phyloP scores from a whole-genome alignment of 2,888 invertebrate species.

The Subacronicta megacephala region DNA sequence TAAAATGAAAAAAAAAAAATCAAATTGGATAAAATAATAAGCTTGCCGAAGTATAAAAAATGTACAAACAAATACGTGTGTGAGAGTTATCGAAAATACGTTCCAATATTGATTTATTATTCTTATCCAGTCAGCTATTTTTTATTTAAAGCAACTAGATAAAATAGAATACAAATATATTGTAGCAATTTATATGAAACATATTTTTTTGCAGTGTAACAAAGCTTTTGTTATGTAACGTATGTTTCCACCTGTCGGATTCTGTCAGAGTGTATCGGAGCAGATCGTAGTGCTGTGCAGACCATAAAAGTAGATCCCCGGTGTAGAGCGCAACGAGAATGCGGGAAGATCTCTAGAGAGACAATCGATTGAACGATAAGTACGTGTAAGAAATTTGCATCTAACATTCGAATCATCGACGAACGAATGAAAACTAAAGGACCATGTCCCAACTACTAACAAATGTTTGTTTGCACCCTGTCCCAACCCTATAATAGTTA shows the following conservation, averaged over 20 bases:
- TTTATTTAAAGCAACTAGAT: constrained; percentile 13
- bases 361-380: too few relatives aligned
- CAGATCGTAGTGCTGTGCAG: not conserved
- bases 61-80: not conserved
- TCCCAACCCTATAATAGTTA: too few relatives aligned
- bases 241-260: constrained; percentile 1
- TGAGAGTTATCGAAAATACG: not conserved
- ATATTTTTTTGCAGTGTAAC: constrained; percentile 7
- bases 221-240: constrained; percentile 5
- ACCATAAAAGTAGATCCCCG: too few relatives aligned
- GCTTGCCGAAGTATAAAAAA: not conserved
- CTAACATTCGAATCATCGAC: too few relatives aligned
- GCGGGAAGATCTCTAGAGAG: too few relatives aligned
- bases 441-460: too few relatives aligned
- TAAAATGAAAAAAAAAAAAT: not conserved
- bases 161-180: constrained; percentile 13
- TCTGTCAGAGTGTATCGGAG: not conserved
- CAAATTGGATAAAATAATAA: constrained; percentile 1
- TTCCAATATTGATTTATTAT: constrained; percentile 7
- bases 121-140: constrained; percentile 8
- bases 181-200: constrained; percentile 13
- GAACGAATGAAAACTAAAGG: too few relatives aligned
- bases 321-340: too few relatives aligned
- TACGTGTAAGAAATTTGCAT: too few relatives aligned
- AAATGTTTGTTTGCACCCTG: too few relatives aligned